Evolutionary conservation across 2,113 vertebrate species (phyloP).

Genomic region (Pluvianellus socialis): DNA sequence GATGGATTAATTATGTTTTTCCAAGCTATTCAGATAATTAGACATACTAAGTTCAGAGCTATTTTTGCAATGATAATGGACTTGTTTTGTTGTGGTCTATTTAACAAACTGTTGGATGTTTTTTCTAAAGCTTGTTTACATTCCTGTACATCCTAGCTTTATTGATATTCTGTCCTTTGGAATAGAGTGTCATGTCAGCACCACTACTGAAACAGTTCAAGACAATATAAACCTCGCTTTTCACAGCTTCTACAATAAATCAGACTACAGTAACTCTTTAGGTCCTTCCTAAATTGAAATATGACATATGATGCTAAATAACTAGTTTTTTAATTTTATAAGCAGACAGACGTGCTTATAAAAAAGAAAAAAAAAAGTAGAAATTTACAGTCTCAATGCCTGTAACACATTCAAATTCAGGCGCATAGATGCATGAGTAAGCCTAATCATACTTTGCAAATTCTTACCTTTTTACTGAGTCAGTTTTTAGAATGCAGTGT

Average conservation of each 20-base stretch:
- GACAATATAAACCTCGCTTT: conserved; percentile 34
- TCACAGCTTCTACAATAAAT: neutral
- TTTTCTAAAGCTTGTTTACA: conserved; percentile 75
- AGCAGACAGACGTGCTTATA: fast-evolving
- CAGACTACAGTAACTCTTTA: neutral
- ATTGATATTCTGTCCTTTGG: conserved; percentile 76
- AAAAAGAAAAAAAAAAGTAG: neutral
- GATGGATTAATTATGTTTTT: conserved; percentile 75
- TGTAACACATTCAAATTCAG: neutral
- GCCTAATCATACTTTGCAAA: neutral
- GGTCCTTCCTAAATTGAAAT: neutral
- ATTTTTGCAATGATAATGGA: conserved; percentile 75
- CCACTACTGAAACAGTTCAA: conserved; percentile 55
- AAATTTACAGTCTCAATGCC: neutral
- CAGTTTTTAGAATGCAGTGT: neutral
- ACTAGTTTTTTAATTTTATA: neutral
- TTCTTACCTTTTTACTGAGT: neutral
- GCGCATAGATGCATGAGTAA: fast-evolving
- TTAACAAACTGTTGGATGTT: conserved; percentile 73
- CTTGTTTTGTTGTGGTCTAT: conserved; percentile 74
- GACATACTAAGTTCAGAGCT: conserved; percentile 72
- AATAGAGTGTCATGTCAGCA: conserved; percentile 64
- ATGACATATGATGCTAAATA: neutral
- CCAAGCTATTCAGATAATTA: conserved; percentile 76
- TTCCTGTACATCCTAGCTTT: conserved; percentile 66